phyloP scores from a whole-genome alignment of 1,140 invertebrate genomes.

The Lordiphosa collinella region DNA sequence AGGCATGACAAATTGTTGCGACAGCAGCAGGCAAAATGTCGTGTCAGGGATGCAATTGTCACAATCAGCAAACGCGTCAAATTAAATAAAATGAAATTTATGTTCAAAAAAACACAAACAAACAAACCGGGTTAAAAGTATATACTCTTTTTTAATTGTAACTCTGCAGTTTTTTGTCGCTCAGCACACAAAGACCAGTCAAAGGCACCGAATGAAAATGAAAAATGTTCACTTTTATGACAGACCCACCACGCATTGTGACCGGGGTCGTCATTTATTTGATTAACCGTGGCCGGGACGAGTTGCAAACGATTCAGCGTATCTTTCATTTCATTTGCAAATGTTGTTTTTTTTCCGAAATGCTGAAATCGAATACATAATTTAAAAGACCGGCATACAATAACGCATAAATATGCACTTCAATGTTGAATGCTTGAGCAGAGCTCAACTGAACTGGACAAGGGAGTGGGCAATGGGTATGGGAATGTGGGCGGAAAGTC shows the following conservation, averaged over 20 bases:
- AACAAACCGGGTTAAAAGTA: no score
- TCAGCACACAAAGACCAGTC: background rate
- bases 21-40: conserved; percentile 9
- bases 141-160: conserved; percentile 43
- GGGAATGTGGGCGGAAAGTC: background rate
- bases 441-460: conserved; percentile 14
- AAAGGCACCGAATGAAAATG: conserved; percentile 8
- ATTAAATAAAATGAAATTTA: conserved; percentile 28
- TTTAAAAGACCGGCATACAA: conserved; percentile 32
- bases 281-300: conserved; percentile 32
- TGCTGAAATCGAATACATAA: conserved; percentile 53
- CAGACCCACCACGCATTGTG: conserved; percentile 22
- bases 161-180: conserved; percentile 5
- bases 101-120: background rate
- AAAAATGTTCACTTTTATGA: conserved; percentile 48
- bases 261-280: conserved; percentile 47
- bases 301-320: conserved; percentile 10
- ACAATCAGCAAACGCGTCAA: conserved; percentile 45
- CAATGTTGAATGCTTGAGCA: conserved; percentile 6
- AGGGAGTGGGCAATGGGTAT: background rate
- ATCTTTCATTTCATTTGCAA: conserved; percentile 1
- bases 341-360: background rate
- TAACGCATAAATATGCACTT: conserved; percentile 30
- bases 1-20: conserved; percentile 44
- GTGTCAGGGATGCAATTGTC: conserved; percentile 46